Conservation (phyloP, 2,797 vertebrate genomes). For the Streptopelia turtur region DNA sequence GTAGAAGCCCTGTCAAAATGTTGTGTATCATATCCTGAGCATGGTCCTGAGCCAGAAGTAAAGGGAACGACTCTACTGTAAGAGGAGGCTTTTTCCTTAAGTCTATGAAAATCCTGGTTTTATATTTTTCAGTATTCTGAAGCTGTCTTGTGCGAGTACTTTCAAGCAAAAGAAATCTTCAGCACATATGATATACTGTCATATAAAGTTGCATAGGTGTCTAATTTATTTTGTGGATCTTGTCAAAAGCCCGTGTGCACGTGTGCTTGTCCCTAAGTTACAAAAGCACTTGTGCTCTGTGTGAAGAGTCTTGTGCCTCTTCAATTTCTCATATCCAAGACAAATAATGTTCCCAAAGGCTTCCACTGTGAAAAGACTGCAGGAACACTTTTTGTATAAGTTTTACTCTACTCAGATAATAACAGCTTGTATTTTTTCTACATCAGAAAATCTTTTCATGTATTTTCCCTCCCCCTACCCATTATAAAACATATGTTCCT, state of each 20-base stretch:
- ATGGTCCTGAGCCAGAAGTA: background rate
- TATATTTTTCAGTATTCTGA: background rate
- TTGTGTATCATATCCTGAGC: background rate
- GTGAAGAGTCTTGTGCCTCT: background rate
- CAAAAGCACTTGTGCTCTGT: background rate
- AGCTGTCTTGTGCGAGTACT: background rate
- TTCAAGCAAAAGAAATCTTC: background rate
- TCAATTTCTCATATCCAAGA: background rate
- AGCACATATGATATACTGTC: background rate
- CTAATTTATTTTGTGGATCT: background rate
- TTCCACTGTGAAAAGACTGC: background rate
- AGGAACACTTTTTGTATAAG: background rate
- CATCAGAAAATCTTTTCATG: constrained; percentile 25
- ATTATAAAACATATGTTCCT: background rate
- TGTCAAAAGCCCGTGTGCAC: background rate
- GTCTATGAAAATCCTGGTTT: background rate
- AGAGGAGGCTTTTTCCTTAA: background rate
- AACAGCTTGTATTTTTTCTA: background rate
- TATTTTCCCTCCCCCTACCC: background rate
- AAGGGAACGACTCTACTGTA: background rate
- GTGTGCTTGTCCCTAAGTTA: background rate
- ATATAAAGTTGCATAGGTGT: background rate
- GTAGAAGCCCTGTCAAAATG: background rate
- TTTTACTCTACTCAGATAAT: background rate
- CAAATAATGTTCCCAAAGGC: background rate